Conservation (phyloP, 2,888 invertebrate species). For the Xanthorhoe designata region DNA sequence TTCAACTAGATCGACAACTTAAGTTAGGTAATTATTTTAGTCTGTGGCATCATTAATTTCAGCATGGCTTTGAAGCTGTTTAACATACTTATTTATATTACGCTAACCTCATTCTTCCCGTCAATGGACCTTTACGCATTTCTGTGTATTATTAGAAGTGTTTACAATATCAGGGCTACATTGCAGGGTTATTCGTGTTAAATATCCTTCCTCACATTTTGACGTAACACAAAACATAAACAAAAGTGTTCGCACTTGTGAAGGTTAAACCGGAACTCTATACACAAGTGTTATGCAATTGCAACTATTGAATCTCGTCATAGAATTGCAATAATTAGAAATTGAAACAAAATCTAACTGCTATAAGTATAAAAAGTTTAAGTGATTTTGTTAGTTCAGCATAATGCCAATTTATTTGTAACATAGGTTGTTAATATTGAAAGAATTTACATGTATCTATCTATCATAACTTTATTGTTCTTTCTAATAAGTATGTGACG, state of each 20-base stretch:
- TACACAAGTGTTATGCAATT: not conserved
- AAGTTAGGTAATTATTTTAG: too few species aligned
- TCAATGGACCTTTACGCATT: not conserved
- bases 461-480: too few species aligned
- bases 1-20: too few species aligned
- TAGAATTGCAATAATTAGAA: not conserved
- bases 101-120: not conserved
- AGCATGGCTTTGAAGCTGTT: not conserved
- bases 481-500: too few species aligned
- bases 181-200: not conserved
- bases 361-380: not conserved
- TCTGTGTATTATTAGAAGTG: not conserved
- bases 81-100: not conserved
- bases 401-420: too few species aligned
- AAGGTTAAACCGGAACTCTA: not conserved
- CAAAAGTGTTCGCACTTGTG: slow-evolving; percentile 7
- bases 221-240: slow-evolving; percentile 6
- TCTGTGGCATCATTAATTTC: not conserved
- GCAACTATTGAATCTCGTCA: not conserved
- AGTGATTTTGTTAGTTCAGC: not conserved
- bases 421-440: too few species aligned
- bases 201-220: slow-evolving; percentile 11
- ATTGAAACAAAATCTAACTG: not conserved
- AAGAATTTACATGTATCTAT: too few species aligned
- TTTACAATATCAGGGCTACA: slow-evolving; percentile 1